Base-by-base conservation (phyloP, 2,888 invertebrate genomes). In the Spodoptera picta region DNA sequence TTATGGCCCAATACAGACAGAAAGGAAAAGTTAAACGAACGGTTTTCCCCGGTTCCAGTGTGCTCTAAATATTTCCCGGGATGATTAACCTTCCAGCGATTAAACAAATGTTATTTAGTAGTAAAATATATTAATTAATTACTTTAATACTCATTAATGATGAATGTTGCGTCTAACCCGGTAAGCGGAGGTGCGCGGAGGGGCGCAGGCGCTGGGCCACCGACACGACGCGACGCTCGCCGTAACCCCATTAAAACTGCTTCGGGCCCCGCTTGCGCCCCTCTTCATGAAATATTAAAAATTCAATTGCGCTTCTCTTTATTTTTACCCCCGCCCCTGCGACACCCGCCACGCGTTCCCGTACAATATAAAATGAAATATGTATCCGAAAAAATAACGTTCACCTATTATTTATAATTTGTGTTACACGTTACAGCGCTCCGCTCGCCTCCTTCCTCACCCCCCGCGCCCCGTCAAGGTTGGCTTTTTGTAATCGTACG, bases 261-360 rank as follows among this genome's bases (percentile, higher is more conserved):
- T 92, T 85, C 88, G 86, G 86, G 88, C 86, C 79, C 81, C 85
- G 73, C 83, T 75, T 86, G 83, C 90, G 88, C 88, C 91, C 92
- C 94, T 92, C 92, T 94, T 94, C 95, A 93, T 94, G 92, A 93
- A 94, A 95, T 94, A 95, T 95, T 94, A 94, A 94, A 95, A 94
- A 94, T 94, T 94, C 93, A 94, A 94, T 94, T 93, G 95, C 93
- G 92, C 92, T 93, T 92, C 94, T 94, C 93, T 95, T 94, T 95
- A 95, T 94, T 94, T 93, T 92, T 92, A 91, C 92, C 89, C 92
- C 92, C 91, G 89, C 87, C 89, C 88, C 87, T 85, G 85, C 87
- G 87, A 88, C 90, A 84, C 88, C 90, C 86, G 79, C 83, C 80
- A 73, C 84, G 83, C 86, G 85, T 87, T 87, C 87, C 87, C 86